Conservation (phyloP, 1,140 invertebrate species). For the Drosophila cardini region DNA sequence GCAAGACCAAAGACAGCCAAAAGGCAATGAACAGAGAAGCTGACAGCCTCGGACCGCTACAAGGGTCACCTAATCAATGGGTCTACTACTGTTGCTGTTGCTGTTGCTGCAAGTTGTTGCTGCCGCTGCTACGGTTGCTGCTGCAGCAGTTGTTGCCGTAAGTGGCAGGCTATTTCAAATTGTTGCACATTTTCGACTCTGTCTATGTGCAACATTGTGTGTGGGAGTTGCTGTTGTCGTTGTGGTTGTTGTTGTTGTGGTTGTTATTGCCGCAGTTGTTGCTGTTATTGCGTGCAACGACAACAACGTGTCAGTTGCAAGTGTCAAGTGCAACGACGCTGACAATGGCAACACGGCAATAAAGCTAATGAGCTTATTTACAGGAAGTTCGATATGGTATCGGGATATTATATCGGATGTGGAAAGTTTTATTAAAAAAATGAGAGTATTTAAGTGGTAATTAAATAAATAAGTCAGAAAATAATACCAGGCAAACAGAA, state of each 20-base stretch:
- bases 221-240: slow-evolving; percentile 48
- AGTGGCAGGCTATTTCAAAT: slow-evolving; percentile 72
- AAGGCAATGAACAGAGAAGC: slow-evolving; percentile 28
- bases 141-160: slow-evolving; percentile 40
- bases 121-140: slow-evolving; percentile 20
- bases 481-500: no score
- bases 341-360: slow-evolving; percentile 60
- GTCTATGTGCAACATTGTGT: slow-evolving; percentile 23
- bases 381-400: slow-evolving; percentile 39
- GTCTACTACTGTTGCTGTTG: slow-evolving; percentile 39
- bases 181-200: slow-evolving; percentile 65
- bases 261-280: slow-evolving; percentile 31
- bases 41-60: slow-evolving; percentile 68
- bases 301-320: slow-evolving; percentile 61
- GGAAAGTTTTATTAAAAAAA: neutral
- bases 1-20: slow-evolving; percentile 22
- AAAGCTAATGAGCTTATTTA: slow-evolving; percentile 74
- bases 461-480: neutral
- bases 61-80: slow-evolving; percentile 82
- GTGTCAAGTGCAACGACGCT: slow-evolving; percentile 69
- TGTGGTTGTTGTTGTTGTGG: slow-evolving; percentile 57
- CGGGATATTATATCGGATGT: slow-evolving; percentile 32
- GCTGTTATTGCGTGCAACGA: slow-evolving; percentile 66
- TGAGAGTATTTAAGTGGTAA: neutral
- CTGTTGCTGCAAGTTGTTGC: slow-evolving; percentile 62